Percentiles rank a stretch among this genome's conserved stretches.
Conservation (phyloP, 1,140 invertebrate genomes). For the Adoxophyes honmai region DNA sequence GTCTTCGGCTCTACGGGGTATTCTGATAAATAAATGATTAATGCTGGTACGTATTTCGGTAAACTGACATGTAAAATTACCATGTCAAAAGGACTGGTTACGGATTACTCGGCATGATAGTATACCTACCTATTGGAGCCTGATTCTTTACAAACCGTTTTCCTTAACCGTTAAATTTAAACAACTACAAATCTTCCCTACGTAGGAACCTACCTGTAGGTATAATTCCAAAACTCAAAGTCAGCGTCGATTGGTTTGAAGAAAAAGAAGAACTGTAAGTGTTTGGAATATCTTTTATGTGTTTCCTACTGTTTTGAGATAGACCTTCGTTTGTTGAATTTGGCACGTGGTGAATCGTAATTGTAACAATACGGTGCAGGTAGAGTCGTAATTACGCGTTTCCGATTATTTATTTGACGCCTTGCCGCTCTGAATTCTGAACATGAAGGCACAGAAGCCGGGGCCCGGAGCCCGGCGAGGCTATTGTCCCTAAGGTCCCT, state of each 20-base stretch:
- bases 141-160: too few species aligned
- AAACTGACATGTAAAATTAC: constrained; percentile 3
- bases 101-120: too few species aligned
- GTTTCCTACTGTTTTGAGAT: too few species aligned
- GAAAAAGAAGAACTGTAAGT: too few species aligned
- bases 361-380: not conserved
- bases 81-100: not conserved
- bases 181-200: too few species aligned
- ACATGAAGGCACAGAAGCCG: constrained; percentile 2
- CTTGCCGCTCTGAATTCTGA: constrained; percentile 10
- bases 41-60: constrained; percentile 7
- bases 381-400: not conserved
- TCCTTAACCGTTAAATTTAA: too few species aligned
- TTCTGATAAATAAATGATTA: constrained; percentile 33
- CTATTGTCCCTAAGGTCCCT: constrained; percentile 2
- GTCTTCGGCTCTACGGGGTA: constrained; percentile 37
- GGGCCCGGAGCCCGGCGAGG: not conserved
- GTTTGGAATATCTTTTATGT: too few species aligned
- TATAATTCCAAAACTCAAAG: too few species aligned
- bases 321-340: constrained; percentile 1
- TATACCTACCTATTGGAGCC: too few species aligned
- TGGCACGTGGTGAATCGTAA: not conserved
- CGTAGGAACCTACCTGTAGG: too few species aligned
- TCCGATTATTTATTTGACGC: constrained; percentile 23
- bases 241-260: too few species aligned